Conservation (phyloP, 2,113 vertebrate species). For the Zosterops pallidus region DNA sequence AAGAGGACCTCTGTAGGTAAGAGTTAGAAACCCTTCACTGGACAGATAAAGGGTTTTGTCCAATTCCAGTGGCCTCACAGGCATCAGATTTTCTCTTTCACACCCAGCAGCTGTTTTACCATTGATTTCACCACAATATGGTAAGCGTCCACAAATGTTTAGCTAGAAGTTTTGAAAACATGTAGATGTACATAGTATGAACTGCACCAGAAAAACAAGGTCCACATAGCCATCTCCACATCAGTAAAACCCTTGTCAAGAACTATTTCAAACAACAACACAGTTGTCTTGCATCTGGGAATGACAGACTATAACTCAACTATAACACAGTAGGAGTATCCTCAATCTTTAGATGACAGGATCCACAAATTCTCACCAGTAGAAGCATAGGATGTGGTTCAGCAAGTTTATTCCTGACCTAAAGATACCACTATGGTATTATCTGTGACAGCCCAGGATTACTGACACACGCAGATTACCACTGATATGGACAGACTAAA, state of each 20-base stretch:
- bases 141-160: slow-evolving; percentile 83
- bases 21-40: slow-evolving; percentile 82
- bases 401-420: background rate
- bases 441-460: background rate
- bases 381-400: background rate
- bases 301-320: background rate
- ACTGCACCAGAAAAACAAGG: background rate
- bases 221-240: background rate
- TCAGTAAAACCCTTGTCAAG: background rate
- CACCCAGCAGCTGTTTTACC: slow-evolving; percentile 78
- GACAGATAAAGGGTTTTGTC: slow-evolving; percentile 84
- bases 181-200: background rate
- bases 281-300: background rate
- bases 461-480: background rate
- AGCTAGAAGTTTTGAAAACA: slow-evolving; percentile 73
- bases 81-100: slow-evolving; percentile 64
- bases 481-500: background rate
- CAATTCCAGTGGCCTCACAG: slow-evolving; percentile 72
- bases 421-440: background rate
- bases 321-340: background rate
- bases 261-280: background rate
- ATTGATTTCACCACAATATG: slow-evolving; percentile 69
- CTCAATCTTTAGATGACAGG: background rate
- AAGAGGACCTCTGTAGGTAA: slow-evolving; percentile 82
- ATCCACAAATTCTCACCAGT: background rate